Evolutionary conservation across 2,797 vertebrate species (phyloP).

Genomic region (Ataeniobius toweri): DNA sequence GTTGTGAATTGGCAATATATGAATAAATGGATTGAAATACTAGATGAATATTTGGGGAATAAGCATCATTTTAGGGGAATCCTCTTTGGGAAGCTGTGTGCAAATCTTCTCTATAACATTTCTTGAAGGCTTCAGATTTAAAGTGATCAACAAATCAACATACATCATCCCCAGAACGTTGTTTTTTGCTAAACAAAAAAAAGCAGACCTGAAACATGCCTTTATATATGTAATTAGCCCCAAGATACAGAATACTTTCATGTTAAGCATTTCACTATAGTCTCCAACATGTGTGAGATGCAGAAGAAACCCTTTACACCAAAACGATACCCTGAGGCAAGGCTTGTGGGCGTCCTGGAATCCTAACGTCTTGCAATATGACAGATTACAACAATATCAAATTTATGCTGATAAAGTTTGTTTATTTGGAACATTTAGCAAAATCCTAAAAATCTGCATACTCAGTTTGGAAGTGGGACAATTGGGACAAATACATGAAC

Average conservation of each 20-base stretch:
- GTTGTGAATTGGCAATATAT: background rate
- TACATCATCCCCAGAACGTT: background rate
- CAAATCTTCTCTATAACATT: background rate
- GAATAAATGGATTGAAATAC: background rate
- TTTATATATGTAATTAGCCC: background rate
- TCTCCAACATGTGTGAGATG: background rate
- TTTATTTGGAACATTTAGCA: slow-evolving; percentile 3
- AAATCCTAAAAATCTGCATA: background rate
- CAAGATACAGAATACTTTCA: slow-evolving; percentile 6
- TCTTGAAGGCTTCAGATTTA: background rate
- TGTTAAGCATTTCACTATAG: slow-evolving; percentile 1
- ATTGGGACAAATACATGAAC: background rate
- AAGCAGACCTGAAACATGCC: background rate
- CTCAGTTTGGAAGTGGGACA: slow-evolving; percentile 1
- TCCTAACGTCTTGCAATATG: slow-evolving; percentile 11
- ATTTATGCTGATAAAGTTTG: slow-evolving; percentile 14
- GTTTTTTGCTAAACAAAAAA: background rate
- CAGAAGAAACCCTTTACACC: slow-evolving; percentile 31
- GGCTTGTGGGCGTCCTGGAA: slow-evolving; percentile 16
- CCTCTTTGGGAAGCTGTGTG: background rate
- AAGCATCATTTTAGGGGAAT: background rate
- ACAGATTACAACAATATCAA: slow-evolving; percentile 1
- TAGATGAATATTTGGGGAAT: background rate
- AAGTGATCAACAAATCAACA: background rate
- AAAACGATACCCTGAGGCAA: slow-evolving; percentile 33